Evolutionary conservation across 2,888 invertebrate genomes (phyloP).

Genomic region (Clostera curtula): DNA sequence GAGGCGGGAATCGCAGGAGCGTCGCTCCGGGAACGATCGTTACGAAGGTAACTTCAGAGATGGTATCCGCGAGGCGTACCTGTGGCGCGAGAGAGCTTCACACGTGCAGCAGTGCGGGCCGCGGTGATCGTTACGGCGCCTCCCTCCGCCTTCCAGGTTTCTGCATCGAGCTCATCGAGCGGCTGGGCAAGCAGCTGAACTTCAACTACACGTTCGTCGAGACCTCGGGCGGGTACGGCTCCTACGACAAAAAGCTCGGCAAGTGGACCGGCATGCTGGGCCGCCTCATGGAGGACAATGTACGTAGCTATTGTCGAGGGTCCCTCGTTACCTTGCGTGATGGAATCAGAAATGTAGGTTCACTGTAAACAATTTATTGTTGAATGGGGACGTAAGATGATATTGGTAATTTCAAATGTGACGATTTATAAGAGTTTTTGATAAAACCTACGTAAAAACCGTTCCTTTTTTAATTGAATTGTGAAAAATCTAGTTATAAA

Average conservation of each 20-base stretch:
- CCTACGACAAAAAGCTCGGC: conserved; percentile 67
- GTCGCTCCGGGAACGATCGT: conserved; percentile 83
- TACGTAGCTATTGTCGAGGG: too few species aligned
- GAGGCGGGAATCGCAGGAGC: conserved; percentile 78
- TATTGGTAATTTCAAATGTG: too few species aligned
- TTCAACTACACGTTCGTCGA: conserved; percentile 89
- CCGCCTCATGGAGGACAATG: conserved; percentile 78
- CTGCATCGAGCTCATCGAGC: conserved; percentile 89
- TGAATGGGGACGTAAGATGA: too few species aligned
- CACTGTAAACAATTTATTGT: too few species aligned
- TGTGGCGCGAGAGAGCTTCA: too few species aligned
- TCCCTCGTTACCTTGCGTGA: too few species aligned
- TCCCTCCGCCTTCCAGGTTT: conserved; percentile 74
- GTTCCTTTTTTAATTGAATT: too few species aligned
- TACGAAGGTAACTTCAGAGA: conserved; percentile 85
- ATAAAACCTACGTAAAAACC: too few species aligned
- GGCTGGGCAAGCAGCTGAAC: conserved; percentile 80
- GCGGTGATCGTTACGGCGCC: not conserved
- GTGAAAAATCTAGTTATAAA: too few species aligned
- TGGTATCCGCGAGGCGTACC: too few species aligned
- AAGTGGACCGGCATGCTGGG: conserved; percentile 84
- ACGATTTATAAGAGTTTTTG: too few species aligned
- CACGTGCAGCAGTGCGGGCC: not conserved
- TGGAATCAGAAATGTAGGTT: too few species aligned
- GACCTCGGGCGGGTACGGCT: conserved; percentile 83